Base-by-base conservation (phyloP, 2,888 invertebrate species). In the Drosophila acutilabella region DNA sequence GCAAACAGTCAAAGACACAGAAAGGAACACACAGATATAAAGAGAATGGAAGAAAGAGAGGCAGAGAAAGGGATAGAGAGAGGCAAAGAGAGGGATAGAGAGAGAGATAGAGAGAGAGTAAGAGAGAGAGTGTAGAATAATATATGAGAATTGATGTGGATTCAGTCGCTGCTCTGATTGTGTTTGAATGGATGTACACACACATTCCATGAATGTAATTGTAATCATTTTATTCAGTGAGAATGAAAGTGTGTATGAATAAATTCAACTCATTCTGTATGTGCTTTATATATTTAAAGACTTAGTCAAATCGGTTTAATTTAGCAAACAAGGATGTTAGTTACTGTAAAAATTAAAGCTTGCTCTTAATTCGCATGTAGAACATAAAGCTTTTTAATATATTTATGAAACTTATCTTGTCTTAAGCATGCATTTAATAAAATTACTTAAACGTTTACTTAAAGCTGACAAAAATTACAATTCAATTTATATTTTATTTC, bases 91-190 rank as follows among this genome's bases (percentile, higher is more conserved):
- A 18, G 18, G 3, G 18, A 18, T 0, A 18, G 18, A 18, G 20
- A 20, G 20, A 20, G 20, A 0, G 3, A 20, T 3, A 48, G 16
- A 23, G 41, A 4, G 11, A 14, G 18, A 5, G 42, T 11, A 47
- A 14, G 38, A n/a, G 18, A 30, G 8, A 13, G 56, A 23, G 40
- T 36, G 38, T 13, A 47, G 53, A 40, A 65, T 74, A 61, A 77
- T 52, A 41, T 61, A 74, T 74, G 77, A 54, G 66, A 51, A 38
- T 59, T 45, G 42, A 61, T 65, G 44, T 20, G 38, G 14, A 48
- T 61, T 52, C 47, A 65, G 10, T 41, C 50, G 13, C 4, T 23
- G 44, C 54, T 16, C 47, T 77, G 78, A 77, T 77, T 77, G 44
- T 20, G 11, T 26, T 30, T 3, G 3, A 20, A 20, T 20, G 20